Percentiles rank a stretch among this genome's conserved stretches.
These are phyloP conservation scores for Epinephelus awoara DNA, from an alignment of 2,797 vertebrate genomes.

Conservation along the genomic window DNA sequence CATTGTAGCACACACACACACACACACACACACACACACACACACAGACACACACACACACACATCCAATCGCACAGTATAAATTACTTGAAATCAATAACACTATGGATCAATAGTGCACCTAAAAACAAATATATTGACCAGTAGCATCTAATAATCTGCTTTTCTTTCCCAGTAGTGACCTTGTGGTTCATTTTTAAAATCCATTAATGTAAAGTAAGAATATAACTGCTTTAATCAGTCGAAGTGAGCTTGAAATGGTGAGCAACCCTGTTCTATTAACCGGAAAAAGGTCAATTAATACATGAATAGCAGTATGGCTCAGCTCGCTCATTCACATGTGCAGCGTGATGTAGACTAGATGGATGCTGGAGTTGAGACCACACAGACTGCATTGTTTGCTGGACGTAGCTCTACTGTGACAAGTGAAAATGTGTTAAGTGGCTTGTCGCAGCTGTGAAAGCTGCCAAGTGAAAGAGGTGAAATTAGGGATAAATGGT, in stretches of 20 bases:
- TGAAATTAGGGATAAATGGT: neutral
- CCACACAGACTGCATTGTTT: neutral
- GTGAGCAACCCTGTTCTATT: neutral
- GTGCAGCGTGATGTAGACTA: neutral
- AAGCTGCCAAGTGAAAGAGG: neutral
- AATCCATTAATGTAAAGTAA: neutral
- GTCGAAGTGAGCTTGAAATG: neutral
- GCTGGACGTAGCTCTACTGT: neutral
- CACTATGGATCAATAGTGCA: neutral
- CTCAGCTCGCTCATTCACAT: neutral
- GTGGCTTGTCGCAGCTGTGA: neutral
- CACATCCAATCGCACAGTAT: neutral
- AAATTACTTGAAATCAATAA: neutral
- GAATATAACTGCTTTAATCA: neutral
- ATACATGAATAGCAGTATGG: neutral
- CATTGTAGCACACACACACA: neutral
- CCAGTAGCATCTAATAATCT: neutral
- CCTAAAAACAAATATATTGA: neutral
- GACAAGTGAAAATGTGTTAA: neutral
- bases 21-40: constrained; percentile 1
- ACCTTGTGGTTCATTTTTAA: neutral
- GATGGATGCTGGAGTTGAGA: neutral
- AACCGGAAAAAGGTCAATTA: neutral
- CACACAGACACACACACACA: neutral
- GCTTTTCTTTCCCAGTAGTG: neutral